phyloP scores from a whole-genome alignment of 2,888 invertebrate genomes.

The Troilus luridus region DNA sequence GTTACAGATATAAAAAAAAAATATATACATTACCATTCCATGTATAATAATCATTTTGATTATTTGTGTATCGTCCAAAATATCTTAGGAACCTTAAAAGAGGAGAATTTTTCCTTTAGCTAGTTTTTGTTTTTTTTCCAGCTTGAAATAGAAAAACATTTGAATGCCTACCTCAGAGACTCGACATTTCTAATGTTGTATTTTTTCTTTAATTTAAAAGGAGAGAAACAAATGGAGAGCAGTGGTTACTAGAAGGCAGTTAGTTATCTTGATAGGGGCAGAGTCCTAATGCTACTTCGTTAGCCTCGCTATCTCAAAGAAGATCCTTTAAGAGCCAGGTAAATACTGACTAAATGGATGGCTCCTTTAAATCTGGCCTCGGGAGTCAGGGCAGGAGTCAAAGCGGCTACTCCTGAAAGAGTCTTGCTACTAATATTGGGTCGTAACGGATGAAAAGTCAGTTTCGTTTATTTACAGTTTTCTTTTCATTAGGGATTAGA shows the following conservation, averaged over 20 bases:
- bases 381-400: not conserved
- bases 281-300: conserved; percentile 3
- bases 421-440: too few relatives aligned
- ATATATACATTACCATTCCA: too few relatives aligned
- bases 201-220: too few relatives aligned
- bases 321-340: conserved; percentile 20
- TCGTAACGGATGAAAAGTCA: too few relatives aligned
- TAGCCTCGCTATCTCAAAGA: conserved; percentile 1
- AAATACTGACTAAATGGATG: conserved; percentile 37
- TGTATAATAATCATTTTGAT: not conserved
- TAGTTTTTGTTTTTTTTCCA: not conserved
- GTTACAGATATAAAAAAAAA: too few relatives aligned
- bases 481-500: too few relatives aligned
- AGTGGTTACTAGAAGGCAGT: not conserved
- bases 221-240: not conserved
- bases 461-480: too few relatives aligned
- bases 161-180: not conserved
- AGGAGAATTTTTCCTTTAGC: not conserved
- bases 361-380: not conserved
- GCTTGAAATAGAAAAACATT: not conserved
- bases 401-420: not conserved
- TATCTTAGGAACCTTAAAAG: not conserved
- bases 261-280: not conserved
- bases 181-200: too few relatives aligned
- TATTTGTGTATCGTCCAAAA: not conserved